Conservation (phyloP, 2,888 invertebrate genomes). For the Sarcophaga rosellei region DNA sequence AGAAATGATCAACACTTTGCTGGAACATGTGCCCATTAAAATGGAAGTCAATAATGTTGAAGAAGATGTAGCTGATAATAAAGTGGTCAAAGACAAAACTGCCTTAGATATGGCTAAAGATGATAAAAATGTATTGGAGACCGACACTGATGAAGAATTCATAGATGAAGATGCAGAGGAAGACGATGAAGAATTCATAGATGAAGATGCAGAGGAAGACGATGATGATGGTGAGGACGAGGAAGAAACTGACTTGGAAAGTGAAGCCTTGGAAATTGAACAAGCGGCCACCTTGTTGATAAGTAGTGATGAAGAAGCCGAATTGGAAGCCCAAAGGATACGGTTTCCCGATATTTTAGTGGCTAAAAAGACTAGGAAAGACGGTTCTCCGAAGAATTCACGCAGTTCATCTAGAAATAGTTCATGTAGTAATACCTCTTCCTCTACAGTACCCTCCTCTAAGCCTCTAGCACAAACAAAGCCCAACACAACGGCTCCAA, state of each 20-base stretch:
- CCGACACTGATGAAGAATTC: constrained; percentile 66
- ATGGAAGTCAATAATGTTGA: constrained; percentile 68
- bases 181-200: constrained; percentile 67
- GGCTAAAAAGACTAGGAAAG: constrained; percentile 57
- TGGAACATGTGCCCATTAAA: constrained; percentile 75
- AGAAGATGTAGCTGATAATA: constrained; percentile 57
- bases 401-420: constrained; percentile 61
- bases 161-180: constrained; percentile 72
- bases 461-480: constrained; percentile 12
- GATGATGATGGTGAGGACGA: constrained; percentile 69
- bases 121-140: constrained; percentile 66
- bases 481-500: constrained; percentile 8
- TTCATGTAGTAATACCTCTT: constrained; percentile 51
- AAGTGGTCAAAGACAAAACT: constrained; percentile 34
- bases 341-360: constrained; percentile 73
- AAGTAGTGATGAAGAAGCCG: constrained; percentile 78
- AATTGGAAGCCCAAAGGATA: constrained; percentile 77
- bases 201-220: constrained; percentile 72
- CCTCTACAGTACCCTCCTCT: background rate
- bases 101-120: constrained; percentile 32
- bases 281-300: constrained; percentile 74
- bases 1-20: constrained; percentile 74
- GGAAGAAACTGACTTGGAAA: constrained; percentile 72
- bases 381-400: constrained; percentile 63
- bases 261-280: constrained; percentile 70